Evolutionary conservation across 2,113 vertebrate genomes (phyloP).

Genomic region (Bambusicola thoracicus): DNA sequence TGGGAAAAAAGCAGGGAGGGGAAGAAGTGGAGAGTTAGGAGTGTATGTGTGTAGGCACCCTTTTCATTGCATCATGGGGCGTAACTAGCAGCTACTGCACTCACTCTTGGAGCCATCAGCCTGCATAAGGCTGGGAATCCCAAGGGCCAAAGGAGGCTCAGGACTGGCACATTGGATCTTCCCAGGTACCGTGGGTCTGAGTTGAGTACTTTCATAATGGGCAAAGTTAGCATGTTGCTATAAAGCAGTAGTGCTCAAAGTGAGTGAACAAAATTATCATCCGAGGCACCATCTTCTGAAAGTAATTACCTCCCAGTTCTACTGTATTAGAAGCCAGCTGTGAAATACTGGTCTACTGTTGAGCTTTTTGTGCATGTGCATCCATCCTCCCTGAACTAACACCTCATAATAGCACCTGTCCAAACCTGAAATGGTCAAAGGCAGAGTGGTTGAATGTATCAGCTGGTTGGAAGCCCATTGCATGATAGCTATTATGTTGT

Average conservation of each 20-base stretch:
- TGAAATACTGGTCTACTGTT: neutral
- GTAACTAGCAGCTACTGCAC: neutral
- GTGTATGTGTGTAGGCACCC: neutral
- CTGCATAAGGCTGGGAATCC: accelerated
- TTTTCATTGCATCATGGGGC: neutral
- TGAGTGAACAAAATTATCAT: neutral
- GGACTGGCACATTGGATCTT: accelerated
- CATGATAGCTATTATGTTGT: neutral
- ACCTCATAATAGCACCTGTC: neutral
- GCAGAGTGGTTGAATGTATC: neutral
- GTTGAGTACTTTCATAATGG: neutral
- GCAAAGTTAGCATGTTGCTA: neutral
- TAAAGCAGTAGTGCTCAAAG: neutral
- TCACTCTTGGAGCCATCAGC: neutral
- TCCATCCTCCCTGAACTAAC: neutral
- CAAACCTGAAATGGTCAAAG: neutral
- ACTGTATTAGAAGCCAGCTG: neutral
- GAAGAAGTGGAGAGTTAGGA: neutral
- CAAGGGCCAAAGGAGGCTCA: neutral
- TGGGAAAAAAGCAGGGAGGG: neutral
- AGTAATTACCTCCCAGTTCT: neutral
- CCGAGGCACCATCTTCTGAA: neutral
- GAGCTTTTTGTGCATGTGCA: neutral
- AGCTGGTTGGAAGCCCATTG: neutral
- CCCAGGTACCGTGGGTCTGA: accelerated